phyloP scores from a whole-genome alignment of 2,888 invertebrate species.

The Polietes domitor region DNA sequence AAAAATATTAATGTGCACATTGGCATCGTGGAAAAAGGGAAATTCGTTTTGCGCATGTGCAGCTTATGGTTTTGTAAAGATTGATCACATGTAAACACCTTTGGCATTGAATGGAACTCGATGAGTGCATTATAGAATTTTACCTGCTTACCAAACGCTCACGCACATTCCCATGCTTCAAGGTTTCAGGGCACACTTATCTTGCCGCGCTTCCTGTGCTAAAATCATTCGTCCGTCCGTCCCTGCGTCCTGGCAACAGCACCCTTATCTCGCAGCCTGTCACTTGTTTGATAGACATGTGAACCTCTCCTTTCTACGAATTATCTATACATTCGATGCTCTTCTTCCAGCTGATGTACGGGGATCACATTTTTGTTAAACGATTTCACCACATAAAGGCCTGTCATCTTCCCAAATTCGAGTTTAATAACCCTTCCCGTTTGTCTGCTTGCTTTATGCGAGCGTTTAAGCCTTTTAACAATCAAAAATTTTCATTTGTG shows the following conservation, averaged over 20 bases:
- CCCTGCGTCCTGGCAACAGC: too few relatives aligned
- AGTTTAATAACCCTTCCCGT: conserved; percentile 34
- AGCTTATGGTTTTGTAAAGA: conserved; percentile 3
- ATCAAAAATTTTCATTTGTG: conserved; percentile 10
- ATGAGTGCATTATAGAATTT: not conserved
- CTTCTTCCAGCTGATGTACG: too few relatives aligned
- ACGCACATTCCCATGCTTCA: conserved; percentile 32
- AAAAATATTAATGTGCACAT: conserved; percentile 33
- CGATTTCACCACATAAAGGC: not conserved
- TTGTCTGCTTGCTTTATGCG: not conserved
- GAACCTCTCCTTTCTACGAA: conserved; percentile 27
- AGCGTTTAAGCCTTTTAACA: conserved; percentile 9
- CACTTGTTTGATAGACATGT: conserved; percentile 64
- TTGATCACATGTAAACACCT: conserved; percentile 42
- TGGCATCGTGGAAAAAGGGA: not conserved
- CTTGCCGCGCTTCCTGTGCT: not conserved
- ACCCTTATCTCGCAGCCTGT: conserved; percentile 59
- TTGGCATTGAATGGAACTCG: not conserved
- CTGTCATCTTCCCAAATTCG: not conserved
- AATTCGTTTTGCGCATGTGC: conserved; percentile 27
- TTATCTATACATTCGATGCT: not conserved
- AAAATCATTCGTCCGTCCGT: not conserved
- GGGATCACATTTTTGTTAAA: not conserved
- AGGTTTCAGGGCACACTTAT: conserved; percentile 18
- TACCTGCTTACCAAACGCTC: conserved; percentile 43